Evolutionary conservation across 2,797 vertebrate species (phyloP).

Genomic region (Myiothlypis chrysogaster): DNA sequence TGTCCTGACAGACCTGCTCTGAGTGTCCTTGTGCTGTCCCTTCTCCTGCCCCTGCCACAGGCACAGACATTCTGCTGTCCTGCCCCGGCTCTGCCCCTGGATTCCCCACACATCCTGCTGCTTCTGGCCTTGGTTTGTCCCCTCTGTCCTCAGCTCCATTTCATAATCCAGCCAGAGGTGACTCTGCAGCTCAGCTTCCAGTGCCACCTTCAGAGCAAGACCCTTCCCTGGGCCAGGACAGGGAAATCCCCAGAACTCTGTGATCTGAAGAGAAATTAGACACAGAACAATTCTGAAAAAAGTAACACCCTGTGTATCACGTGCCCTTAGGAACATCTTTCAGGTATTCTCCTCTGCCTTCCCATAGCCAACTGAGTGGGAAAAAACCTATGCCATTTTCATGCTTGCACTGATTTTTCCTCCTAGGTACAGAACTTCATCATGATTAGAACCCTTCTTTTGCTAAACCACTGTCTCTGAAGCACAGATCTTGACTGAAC

Average conservation of each 20-base stretch:
- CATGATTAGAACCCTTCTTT: background rate
- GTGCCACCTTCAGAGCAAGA: background rate
- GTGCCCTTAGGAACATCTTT: background rate
- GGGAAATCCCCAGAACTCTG: background rate
- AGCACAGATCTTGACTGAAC: background rate
- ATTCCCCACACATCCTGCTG: background rate
- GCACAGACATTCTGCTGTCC: background rate
- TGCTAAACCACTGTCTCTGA: background rate
- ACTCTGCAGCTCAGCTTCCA: background rate
- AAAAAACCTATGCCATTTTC: background rate
- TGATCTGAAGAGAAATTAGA: background rate
- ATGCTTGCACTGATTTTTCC: background rate
- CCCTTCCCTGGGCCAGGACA: background rate
- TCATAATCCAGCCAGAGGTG: rapidly evolving
- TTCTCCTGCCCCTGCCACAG: background rate
- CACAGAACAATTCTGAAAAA: background rate
- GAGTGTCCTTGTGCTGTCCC: background rate
- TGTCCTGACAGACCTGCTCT: background rate
- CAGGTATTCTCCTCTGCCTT: background rate
- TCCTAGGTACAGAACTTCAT: background rate
- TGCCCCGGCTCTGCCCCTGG: background rate
- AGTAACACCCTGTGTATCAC: background rate
- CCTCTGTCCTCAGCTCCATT: background rate
- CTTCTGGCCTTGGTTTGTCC: background rate
- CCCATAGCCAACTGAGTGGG: background rate